A percentile compares a stretch with the other conserved stretches of the same genome.
Evolutionary conservation across 2,113 vertebrate species (phyloP).

Genomic region (Phrynocephalus versicolor): DNA sequence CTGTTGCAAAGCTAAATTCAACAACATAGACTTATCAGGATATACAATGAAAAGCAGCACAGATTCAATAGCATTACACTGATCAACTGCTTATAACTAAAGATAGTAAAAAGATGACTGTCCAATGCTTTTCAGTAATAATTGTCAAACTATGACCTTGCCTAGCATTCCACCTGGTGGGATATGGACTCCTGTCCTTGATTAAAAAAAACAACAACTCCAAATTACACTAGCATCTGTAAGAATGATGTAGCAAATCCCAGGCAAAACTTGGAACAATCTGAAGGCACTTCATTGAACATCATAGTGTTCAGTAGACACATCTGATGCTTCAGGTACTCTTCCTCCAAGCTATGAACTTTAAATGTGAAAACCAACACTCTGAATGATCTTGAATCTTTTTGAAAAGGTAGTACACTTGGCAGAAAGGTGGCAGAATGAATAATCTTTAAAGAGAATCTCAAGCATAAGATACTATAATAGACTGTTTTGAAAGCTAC

Average conservation of each 20-base stretch:
- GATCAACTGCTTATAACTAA: background rate
- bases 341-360: background rate
- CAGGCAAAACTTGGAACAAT: no score
- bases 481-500: background rate
- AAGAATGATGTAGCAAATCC: no score
- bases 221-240: no score
- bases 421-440: background rate
- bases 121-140: background rate
- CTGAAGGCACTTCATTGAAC: no score
- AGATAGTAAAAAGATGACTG: background rate
- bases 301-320: no score
- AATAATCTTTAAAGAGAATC: background rate
- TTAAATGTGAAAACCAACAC: background rate
- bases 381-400: background rate
- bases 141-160: background rate
- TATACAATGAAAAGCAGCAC: background rate
- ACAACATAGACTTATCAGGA: background rate
- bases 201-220: no score
- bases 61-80: background rate
- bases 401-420: background rate
- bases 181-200: background rate
- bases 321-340: no score
- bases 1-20: background rate
- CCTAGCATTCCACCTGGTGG: background rate
- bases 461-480: background rate